phyloP scores from a whole-genome alignment of 2,888 invertebrate species.

The Ceratothoa steindachneri region DNA sequence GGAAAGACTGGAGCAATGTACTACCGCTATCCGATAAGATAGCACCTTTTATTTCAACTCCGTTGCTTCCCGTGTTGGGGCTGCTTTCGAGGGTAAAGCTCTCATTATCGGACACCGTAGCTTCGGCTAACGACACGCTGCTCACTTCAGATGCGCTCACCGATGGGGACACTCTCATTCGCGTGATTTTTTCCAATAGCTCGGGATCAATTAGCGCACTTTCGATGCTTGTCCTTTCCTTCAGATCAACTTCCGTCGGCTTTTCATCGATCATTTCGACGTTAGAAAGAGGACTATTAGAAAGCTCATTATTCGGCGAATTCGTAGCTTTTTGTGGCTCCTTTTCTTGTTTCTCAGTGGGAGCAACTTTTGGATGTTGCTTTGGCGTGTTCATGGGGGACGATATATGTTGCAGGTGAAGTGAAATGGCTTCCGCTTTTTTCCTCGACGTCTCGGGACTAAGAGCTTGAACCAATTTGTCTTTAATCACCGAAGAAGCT shows the following conservation, averaged over 20 bases:
- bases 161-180: conserved; percentile 34
- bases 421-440: background rate
- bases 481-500: conserved; percentile 32
- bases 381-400: background rate
- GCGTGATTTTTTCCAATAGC: conserved; percentile 41
- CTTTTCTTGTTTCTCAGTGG: background rate
- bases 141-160: conserved; percentile 48
- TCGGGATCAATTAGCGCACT: conserved; percentile 44
- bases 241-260: background rate
- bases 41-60: conserved; percentile 14
- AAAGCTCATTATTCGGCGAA: background rate
- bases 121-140: conserved; percentile 50
- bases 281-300: background rate
- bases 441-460: conserved; percentile 30
- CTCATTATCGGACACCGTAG: conserved; percentile 51
- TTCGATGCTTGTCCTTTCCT: conserved; percentile 28
- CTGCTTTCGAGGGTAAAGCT: conserved; percentile 49
- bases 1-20: conserved; percentile 8
- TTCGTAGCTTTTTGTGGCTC: background rate
- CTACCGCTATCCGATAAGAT: conserved; percentile 19
- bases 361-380: no score
- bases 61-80: conserved; percentile 21
- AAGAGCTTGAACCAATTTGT: conserved; percentile 42
- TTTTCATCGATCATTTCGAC: background rate
- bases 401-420: background rate